A percentile compares a stretch with the other conserved stretches of the same genome.
Evolutionary conservation across 2,888 invertebrate species (phyloP).

Genomic region (Rhagonycha lutea): DNA sequence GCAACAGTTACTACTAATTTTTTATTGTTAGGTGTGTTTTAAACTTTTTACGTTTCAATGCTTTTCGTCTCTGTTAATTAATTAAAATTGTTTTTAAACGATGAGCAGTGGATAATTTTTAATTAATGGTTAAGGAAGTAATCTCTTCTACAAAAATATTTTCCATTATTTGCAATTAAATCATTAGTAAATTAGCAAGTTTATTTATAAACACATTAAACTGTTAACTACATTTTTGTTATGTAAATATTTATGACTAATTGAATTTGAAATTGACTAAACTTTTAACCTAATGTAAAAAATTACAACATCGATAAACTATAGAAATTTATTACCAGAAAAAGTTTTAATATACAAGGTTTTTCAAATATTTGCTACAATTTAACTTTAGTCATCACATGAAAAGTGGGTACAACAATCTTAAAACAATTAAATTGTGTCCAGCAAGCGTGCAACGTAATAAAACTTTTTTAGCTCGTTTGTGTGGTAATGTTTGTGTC

Average conservation of each 20-base stretch:
- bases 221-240: background rate
- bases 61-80: background rate
- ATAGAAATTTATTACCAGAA: background rate
- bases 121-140: background rate
- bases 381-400: background rate
- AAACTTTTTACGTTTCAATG: background rate
- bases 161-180: background rate
- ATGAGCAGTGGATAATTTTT: background rate
- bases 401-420: background rate
- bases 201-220: background rate
- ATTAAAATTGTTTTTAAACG: background rate
- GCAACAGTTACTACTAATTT: slow-evolving; percentile 25
- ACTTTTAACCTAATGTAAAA: background rate
- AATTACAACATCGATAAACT: background rate
- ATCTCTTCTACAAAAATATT: background rate
- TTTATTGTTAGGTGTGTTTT: slow-evolving; percentile 19
- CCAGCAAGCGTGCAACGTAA: background rate
- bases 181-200: background rate
- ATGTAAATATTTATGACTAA: background rate
- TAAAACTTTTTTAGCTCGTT: background rate
- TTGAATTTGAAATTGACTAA: background rate
- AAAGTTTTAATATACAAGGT: background rate
- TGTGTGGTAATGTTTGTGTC: background rate
- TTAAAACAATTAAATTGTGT: background rate
- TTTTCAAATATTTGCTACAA: background rate